Evolutionary conservation across 2,113 vertebrate species (phyloP).

Genomic region (Lophura nycthemera): DNA sequence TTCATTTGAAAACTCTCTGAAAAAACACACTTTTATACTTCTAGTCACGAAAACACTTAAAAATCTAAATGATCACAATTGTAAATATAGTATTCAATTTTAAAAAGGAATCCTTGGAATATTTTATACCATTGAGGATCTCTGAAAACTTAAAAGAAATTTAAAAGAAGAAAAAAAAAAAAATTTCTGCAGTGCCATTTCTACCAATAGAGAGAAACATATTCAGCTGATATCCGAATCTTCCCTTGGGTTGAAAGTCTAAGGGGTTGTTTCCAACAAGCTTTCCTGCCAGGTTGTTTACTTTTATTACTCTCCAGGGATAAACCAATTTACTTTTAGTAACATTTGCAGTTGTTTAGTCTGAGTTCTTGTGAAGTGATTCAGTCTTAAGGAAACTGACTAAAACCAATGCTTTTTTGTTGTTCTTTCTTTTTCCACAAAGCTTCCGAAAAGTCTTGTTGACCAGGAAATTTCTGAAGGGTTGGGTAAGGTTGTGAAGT

Average conservation of each 20-base stretch:
- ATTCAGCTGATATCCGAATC: neutral
- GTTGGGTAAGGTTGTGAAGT: slow-evolving; percentile 59
- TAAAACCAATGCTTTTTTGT: neutral
- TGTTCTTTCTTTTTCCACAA: neutral
- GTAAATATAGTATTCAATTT: neutral
- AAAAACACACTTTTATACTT: neutral
- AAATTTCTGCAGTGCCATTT: neutral
- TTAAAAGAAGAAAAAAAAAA: neutral
- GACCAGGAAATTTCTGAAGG: slow-evolving; percentile 52
- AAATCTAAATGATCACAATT: neutral
- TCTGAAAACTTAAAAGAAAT: neutral
- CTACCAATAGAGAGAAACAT: neutral
- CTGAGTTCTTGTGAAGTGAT: slow-evolving; percentile 10
- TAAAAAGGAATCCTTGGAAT: neutral
- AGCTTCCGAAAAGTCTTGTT: slow-evolving; percentile 14
- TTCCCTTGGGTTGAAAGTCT: neutral
- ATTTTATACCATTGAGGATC: neutral
- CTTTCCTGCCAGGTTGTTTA: neutral
- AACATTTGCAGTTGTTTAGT: slow-evolving; percentile 37
- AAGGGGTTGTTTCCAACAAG: neutral
- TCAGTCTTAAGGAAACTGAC: slow-evolving; percentile 17
- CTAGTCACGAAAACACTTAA: neutral
- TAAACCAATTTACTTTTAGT: neutral
- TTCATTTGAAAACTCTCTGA: neutral
- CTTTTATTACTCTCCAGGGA: neutral